Evolutionary conservation across 2,888 invertebrate genomes (phyloP).

Genomic region (Strigamia transsilvanica): DNA sequence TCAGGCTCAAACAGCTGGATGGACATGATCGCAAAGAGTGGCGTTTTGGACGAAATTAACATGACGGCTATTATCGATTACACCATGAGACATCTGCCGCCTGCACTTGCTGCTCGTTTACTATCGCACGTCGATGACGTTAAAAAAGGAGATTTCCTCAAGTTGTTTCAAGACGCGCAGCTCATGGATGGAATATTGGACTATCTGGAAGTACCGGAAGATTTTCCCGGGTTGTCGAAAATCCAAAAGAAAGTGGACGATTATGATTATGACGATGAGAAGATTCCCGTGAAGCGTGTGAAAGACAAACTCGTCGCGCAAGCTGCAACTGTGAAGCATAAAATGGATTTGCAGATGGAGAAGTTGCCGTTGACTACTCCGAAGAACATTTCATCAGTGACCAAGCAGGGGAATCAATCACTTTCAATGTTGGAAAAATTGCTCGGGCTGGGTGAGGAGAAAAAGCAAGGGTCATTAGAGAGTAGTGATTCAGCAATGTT

Average conservation of each 20-base stretch:
- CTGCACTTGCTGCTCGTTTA: neutral
- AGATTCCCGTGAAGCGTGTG: too few species aligned
- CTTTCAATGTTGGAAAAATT: too few species aligned
- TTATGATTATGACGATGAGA: neutral
- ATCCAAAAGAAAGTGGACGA: neutral
- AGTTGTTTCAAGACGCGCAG: neutral
- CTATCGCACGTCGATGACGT: neutral
- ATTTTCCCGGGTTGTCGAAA: neutral
- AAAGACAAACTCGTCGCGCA: too few species aligned
- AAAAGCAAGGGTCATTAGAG: too few species aligned
- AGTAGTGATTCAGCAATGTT: neutral
- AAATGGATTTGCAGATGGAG: too few species aligned
- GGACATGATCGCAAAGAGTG: neutral
- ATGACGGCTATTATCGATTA: conserved; percentile 4
- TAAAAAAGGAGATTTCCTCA: neutral
- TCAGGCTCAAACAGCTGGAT: neutral
- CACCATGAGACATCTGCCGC: neutral
- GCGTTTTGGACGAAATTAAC: neutral
- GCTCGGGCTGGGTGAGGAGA: too few species aligned
- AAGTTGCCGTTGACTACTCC: too few species aligned
- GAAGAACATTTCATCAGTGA: too few species aligned
- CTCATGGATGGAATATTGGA: neutral
- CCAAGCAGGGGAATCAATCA: too few species aligned
- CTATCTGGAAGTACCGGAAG: neutral
- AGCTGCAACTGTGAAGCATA: too few species aligned